Base-by-base conservation (phyloP, 1,140 invertebrate species). In the Diprion similis region DNA sequence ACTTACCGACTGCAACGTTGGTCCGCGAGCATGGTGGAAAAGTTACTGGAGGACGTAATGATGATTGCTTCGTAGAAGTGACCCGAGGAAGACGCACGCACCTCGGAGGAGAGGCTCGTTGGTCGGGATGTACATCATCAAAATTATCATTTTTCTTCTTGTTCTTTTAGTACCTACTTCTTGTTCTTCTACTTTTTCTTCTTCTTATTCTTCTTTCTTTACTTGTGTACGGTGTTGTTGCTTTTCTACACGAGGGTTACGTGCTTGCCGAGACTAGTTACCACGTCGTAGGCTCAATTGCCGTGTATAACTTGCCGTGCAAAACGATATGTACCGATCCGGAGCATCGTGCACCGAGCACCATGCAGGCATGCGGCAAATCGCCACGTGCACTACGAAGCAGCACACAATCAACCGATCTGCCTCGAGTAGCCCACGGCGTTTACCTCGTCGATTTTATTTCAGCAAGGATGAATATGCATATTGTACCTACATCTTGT, bases 61-160 rank as follows among this genome's bases (percentile, higher is more conserved):
- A 15, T 59, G 51, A 59, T 59, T 59, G 51, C 51, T 59, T 59
- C 51, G 48, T n/a, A 64, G 7, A 24, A 37, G 46, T 46, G 69
- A 71, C 78, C 71, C 76, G 80, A 81, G 70, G 76, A 73, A 76
- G 73, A 51, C 76, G 71, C 73, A 76, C 59, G 78, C 37, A 47
- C n/a, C 19, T 59, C 51, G 46, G 66, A 69, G 68, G 59, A 51
- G 18, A 51, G 19, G 75, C 18, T 66, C 68, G 80, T 77, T 73
- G 74, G 74, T 73, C 71, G 66, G 74, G 75, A 59, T 59, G 37
- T 18, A 19, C 37, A 68, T 15, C 37, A 18, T 19, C 66, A 18
- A 19, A 68, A 68, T 68, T 68, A 68, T 68, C 59, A 64, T 64
- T 64, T 15, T 64, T 64, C 17, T 17, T 64, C 59, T 15, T 15